phyloP scores from a whole-genome alignment of 2,797 vertebrate genomes.

The Hapalemur alaotrensis region DNA sequence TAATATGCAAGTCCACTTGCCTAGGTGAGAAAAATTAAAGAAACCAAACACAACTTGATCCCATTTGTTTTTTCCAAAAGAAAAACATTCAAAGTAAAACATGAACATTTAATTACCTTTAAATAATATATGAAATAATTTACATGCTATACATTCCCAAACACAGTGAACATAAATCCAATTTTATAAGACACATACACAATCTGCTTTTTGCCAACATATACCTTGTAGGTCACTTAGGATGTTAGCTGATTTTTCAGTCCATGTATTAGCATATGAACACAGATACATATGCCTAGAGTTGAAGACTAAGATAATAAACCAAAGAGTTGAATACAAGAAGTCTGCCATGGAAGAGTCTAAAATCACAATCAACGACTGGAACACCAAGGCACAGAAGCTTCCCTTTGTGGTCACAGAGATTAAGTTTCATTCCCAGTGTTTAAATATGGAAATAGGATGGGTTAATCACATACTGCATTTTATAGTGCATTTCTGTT shows the following conservation, averaged over 20 bases:
- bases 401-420: slow-evolving; percentile 70
- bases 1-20: not conserved
- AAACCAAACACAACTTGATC: not conserved
- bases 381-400: slow-evolving; percentile 79
- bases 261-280: not conserved
- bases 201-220: slow-evolving; percentile 46
- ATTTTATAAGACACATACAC: slow-evolving; percentile 67
- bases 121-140: slow-evolving; percentile 78
- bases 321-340: slow-evolving; percentile 58
- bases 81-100: slow-evolving; percentile 74
- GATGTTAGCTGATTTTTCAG: slow-evolving; percentile 50
- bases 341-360: slow-evolving; percentile 64
- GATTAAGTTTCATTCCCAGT: slow-evolving; percentile 43
- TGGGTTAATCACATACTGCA: slow-evolving; percentile 27
- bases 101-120: slow-evolving; percentile 73
- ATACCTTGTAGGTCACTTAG: slow-evolving; percentile 33
- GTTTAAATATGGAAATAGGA: slow-evolving; percentile 30
- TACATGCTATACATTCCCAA: slow-evolving; percentile 75
- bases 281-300: not conserved
- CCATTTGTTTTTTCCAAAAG: slow-evolving; percentile 32
- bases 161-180: slow-evolving; percentile 68
- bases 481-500: slow-evolving; percentile 37
- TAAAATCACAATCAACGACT: slow-evolving; percentile 51
- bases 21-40: not conserved
- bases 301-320: slow-evolving; percentile 52